Percentiles rank a stretch among this genome's conserved stretches.
Conservation (phyloP, 2,113 vertebrate genomes). For the Ceyx melanurus region DNA sequence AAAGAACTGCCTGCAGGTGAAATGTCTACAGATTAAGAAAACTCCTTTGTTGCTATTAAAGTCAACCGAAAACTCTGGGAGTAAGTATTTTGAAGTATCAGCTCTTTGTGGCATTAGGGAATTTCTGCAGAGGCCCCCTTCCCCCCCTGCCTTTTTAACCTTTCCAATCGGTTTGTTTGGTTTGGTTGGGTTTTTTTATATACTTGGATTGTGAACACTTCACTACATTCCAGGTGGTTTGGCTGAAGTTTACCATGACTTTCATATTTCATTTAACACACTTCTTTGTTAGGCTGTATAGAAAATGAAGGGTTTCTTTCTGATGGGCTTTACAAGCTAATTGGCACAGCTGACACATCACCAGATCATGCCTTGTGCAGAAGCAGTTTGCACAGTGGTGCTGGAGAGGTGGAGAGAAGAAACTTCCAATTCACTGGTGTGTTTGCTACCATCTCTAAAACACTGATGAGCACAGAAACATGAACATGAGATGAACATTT, state of each 20-base stretch:
- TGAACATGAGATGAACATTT: background rate
- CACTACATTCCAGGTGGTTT: background rate
- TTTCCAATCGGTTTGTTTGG: background rate
- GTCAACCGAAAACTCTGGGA: background rate
- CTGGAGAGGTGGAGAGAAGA: background rate
- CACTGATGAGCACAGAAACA: background rate
- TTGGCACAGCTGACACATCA: background rate
- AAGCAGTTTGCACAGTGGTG: accelerated
- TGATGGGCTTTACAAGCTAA: background rate
- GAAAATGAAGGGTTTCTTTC: background rate
- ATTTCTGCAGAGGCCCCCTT: background rate
- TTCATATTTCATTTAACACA: background rate
- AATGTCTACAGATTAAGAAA: background rate
- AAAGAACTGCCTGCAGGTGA: background rate
- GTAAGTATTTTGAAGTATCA: background rate
- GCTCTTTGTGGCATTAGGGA: background rate
- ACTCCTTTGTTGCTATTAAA: background rate
- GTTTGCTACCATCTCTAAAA: background rate
- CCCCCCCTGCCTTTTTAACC: background rate
- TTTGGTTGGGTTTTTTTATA: background rate
- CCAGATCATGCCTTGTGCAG: accelerated
- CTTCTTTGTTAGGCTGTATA: background rate
- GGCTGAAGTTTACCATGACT: background rate
- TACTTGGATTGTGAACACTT: background rate
- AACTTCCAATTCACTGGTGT: background rate